Conservation (phyloP, 2,113 vertebrate species). For the Sturnira hondurensis region DNA sequence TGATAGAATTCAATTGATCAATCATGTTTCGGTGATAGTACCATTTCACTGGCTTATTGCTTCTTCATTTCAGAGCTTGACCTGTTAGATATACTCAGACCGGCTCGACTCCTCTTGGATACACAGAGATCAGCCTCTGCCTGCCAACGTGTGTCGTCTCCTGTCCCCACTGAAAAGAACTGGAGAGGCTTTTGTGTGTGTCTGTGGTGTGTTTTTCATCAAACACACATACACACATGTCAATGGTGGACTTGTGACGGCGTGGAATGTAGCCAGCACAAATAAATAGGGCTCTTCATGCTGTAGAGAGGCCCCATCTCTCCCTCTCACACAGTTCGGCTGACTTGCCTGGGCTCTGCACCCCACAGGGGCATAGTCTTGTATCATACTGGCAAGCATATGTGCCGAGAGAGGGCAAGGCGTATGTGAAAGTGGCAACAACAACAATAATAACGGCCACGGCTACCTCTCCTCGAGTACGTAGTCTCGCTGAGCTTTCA, state of each 20-base stretch:
- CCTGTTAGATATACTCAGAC: conserved; percentile 84
- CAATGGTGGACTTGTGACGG: background rate
- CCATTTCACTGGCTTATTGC: conserved; percentile 99
- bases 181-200: conserved; percentile 42
- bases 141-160: conserved; percentile 54
- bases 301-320: fast-evolving
- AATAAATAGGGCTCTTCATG: background rate
- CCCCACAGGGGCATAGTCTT: background rate
- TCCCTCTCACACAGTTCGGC: background rate
- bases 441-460: background rate
- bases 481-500: background rate
- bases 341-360: background rate
- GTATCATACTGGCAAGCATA: background rate
- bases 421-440: background rate
- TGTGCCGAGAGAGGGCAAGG: background rate
- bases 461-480: background rate
- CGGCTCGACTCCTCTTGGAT: conserved; percentile 79
- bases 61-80: conserved; percentile 92
- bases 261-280: background rate
- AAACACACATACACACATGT: background rate
- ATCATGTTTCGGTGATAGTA: conserved; percentile 99
- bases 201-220: conserved; percentile 2
- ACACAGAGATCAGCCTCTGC: conserved; percentile 78
- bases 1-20: conserved; percentile 99
- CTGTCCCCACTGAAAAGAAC: conserved; percentile 56